Base-by-base conservation (phyloP, 92 coral and sea anemone species). In the Epizoanthus stellaris region DNA sequence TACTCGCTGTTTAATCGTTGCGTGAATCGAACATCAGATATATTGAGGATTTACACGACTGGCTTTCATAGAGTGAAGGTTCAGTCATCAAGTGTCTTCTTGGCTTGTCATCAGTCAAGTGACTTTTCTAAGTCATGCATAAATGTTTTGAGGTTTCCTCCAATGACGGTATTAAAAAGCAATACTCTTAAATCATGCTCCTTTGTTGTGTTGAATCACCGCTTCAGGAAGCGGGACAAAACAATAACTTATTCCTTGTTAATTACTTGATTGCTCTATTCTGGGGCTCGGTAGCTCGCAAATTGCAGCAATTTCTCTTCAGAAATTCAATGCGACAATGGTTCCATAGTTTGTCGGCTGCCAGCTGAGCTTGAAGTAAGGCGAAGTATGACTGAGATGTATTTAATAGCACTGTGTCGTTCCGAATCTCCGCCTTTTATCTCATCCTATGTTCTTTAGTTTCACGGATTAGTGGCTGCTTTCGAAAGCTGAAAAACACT, bases 401-500 rank as follows among this genome's bases (percentile, higher is more conserved):
- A 30, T 30, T 30, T 20, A 30, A 36, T 56, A 58, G 68, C 34
- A 13, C 67, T 30, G 23, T 10, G 53, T 5, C 3, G 16, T 62
- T 43, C 52, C 15, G 16, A 47, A 20, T 79, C 16, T 25, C 42
- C 19, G n/a, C 49, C 14, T 38, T 67, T 67, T 38, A 68, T 68
- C 17, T 68, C 45, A 68, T 36, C 16, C 30, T 36, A 6, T 12
- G 30, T 30, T 25, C 81, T 76, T 43, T 38, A 58, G 63, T 76
- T 61, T 59, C 72, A 43, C 49, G 60, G 25, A 23, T 43, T 72
- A 72, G 59, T 72, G 17, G 57, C 36, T n/a, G 19, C 77, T 72
- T 71, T 9, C 23, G n/a, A 45, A 15, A 21, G 5, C 54, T 43
- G 71, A 21, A 79, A 79, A 79, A 23, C 83, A 43, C 83, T 63